Evolutionary conservation across 2,113 vertebrate species (phyloP), one percentile per base, ranked within the genome.

Genomic region (Rhea pennata): DNA sequence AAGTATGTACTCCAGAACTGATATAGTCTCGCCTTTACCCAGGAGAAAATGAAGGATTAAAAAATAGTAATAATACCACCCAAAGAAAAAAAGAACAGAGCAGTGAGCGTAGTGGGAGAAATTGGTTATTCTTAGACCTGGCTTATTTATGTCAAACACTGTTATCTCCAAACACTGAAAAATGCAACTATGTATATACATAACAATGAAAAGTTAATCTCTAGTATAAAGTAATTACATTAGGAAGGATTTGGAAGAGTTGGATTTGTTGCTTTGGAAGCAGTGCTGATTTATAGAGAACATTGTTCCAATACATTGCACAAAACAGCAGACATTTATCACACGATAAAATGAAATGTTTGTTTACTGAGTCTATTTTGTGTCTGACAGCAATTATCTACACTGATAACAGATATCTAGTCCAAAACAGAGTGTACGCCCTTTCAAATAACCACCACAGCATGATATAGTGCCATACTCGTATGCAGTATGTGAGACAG

Each of bases 311-410:
- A 90, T 80, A 46, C 80, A 40, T 20, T 51, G 73, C 53, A 86
- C 65, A 89, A 72, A 73, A 54, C 91, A 95, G 89, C 88, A 96
- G 92, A 88, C 48, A 87, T 79, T 94, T 95, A 90, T 94, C 96
- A 95, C 74, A 81, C 70, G 95, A 92, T 93, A 96, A 92, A 97
- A 87, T 92, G 93, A 88, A 94, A 94, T 79, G 79, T 83, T 93
- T 96, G 91, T 96, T 93, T 94, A 94, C 96, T 53, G 95, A 89
- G 80, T 93, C 97, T 97, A 95, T 97, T 98, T 95, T 97, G 92
- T 87, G 92, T 95, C 96, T 92, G 91, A 94, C 64, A 93, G 91
- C 92, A 97, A 96, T 97, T 96, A 97, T 96, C 96, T 92, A 88
- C 69, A 89, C 89, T 84, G 97, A 97, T 97, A 98, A 95, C 59